Percentiles rank a stretch among this genome's conserved stretches.
phyloP scores from a whole-genome alignment of 2,888 invertebrate genomes.

The Tortrix viridana region DNA sequence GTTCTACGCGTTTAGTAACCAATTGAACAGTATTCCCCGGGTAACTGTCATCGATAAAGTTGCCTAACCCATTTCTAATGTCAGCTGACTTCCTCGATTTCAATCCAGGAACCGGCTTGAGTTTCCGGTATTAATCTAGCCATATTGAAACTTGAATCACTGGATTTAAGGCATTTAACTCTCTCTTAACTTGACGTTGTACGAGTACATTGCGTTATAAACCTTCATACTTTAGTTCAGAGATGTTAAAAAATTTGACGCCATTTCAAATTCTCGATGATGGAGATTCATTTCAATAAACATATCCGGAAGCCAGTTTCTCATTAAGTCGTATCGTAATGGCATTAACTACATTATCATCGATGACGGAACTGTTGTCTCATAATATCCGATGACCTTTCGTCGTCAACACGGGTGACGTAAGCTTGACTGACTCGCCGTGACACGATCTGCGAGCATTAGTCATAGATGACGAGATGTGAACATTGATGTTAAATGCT shows the following conservation, averaged over 20 bases:
- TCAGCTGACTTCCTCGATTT: background rate
- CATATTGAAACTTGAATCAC: background rate
- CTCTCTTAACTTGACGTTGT: too few relatives aligned
- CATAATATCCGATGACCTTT: slow-evolving; percentile 21
- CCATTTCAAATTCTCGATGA: too few relatives aligned
- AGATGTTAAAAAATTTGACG: too few relatives aligned
- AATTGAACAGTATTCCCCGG: background rate
- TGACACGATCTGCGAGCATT: slow-evolving; percentile 6
- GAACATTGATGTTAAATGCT: background rate
- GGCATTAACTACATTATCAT: slow-evolving; percentile 21
- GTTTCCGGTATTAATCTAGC: slow-evolving; percentile 3
- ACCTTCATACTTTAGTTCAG: too few relatives aligned
- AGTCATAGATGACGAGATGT: slow-evolving; percentile 25
- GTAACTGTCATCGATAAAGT: slow-evolving; percentile 11
- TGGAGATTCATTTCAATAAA: too few relatives aligned
- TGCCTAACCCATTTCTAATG: slow-evolving; percentile 7
- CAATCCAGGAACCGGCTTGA: background rate
- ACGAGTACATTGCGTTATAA: too few relatives aligned
- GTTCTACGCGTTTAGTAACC: background rate
- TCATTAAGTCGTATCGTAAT: background rate
- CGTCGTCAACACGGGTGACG: slow-evolving; percentile 15
- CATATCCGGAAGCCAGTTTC: background rate
- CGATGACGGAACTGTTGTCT: slow-evolving; percentile 27
- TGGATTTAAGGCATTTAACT: too few relatives aligned
- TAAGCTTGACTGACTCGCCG: slow-evolving; percentile 9